A percentile compares a stretch with the other conserved stretches of the same genome.
These are phyloP conservation scores for Callocephalon fimbriatum DNA, from an alignment of 2,113 vertebrate genomes.

Conservation along the genomic window DNA sequence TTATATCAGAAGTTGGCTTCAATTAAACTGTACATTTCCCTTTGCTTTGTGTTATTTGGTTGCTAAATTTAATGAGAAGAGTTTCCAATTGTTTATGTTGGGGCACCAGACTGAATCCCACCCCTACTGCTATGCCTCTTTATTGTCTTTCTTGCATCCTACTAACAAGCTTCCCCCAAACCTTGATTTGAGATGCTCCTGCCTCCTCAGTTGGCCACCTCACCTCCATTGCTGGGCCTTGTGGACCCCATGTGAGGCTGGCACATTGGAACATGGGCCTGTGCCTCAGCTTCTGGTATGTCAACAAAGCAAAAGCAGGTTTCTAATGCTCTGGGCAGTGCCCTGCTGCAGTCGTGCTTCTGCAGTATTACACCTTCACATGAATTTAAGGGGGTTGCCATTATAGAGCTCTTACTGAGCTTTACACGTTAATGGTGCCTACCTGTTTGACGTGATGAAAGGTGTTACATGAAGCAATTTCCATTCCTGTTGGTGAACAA, in stretches of 20 bases:
- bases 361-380: not conserved
- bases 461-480: not conserved
- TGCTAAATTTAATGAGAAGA: not conserved
- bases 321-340: not conserved
- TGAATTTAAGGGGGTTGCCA: not conserved
- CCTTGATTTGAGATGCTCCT: not conserved
- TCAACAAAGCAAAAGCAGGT: not conserved
- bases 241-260: not conserved
- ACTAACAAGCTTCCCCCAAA: not conserved
- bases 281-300: not conserved
- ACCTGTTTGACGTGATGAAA: fast-evolving
- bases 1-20: not conserved
- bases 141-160: not conserved
- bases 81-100: not conserved
- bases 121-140: not conserved
- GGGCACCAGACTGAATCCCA: not conserved
- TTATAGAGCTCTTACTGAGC: not conserved
- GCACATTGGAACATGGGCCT: not conserved
- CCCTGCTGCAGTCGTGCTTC: not conserved
- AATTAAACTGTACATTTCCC: not conserved
- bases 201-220: not conserved
- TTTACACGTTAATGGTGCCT: not conserved
- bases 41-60: not conserved
- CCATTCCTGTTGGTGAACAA: not conserved
- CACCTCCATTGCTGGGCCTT: not conserved